Conservation (phyloP, 2,888 invertebrate species). For the Dugesia japonica region DNA sequence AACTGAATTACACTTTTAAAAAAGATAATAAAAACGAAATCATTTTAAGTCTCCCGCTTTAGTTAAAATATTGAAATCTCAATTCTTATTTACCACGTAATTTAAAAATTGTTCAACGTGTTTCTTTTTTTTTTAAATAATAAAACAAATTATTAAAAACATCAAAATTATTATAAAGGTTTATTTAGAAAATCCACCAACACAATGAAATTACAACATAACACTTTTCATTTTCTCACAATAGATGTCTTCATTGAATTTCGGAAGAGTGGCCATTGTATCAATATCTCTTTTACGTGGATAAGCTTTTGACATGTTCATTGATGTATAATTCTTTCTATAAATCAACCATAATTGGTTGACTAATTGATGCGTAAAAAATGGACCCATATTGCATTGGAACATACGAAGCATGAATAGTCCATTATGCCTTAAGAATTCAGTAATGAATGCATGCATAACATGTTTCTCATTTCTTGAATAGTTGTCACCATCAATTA, state of each 20-base stretch:
- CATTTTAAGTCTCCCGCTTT: no score
- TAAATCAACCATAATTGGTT: conserved; percentile 6
- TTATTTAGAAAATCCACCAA: no score
- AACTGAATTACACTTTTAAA: no score
- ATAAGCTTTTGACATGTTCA: conserved; percentile 12
- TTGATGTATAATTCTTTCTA: neutral
- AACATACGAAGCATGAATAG: neutral
- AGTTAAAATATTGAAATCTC: no score
- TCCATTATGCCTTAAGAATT: neutral
- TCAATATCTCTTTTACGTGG: neutral
- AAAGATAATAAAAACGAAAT: no score
- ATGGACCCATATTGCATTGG: neutral
- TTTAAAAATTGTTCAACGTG: no score
- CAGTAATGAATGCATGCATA: neutral
- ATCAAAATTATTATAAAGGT: no score
- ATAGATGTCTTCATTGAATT: neutral
- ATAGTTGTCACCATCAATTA: conserved; percentile 1
- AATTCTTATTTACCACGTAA: no score
- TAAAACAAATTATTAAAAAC: no score
- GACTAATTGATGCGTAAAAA: neutral
- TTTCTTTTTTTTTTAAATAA: no score
- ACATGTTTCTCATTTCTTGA: neutral
- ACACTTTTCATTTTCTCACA: neutral
- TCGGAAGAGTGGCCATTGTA: neutral
- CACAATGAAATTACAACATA: neutral